Base-by-base conservation (phyloP, 2,888 invertebrate species). In the Macrophya annulata region DNA sequence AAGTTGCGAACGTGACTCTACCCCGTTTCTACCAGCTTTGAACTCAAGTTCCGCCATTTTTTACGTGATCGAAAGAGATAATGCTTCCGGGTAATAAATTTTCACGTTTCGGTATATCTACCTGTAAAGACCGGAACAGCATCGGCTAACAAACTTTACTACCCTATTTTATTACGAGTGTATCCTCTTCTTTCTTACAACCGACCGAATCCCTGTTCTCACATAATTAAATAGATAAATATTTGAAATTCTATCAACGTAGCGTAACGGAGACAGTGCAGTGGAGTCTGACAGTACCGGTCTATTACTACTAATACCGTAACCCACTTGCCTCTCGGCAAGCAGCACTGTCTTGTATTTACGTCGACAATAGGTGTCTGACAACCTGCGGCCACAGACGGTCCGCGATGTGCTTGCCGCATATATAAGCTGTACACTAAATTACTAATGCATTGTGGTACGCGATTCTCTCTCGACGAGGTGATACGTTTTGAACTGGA, bases 311-410 rank as follows among this genome's bases (percentile, higher is more conserved):
- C 43, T 65, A 82, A 82, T 82, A 87, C 87, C 86, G 85, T 87
- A 87, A 87, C 86, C 87, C 87, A 87, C 86, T 87, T 84, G 86
- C 84, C 85, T 84, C 85, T 79, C 85, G 84, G 86, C 86, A 86
- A 86, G 85, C 84, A 62, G 62, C 43, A 68, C 62, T 74, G 51
- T 84, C 83, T 85, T 76, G 84, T 74, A 84, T 84, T 85, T 84
- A 84, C 76, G 84, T 84, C 40, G 84, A 72, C 65, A 85, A 85
- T 84, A 45, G 85, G 45, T 76, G 59, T 31, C 86, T 84, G 87
- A 84, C 88, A 86, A 68, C 83, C 86, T 82, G 84, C 86, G 87
- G 87, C 86, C 87, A 62, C 62, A 77, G 84, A 77, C 40, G 83
- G 31, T 83, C 68, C 25, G 40, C 40, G 45, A 65, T 83, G 83